Conservation (phyloP, 2,113 vertebrate species). For the Nyctibius bracteatus region DNA sequence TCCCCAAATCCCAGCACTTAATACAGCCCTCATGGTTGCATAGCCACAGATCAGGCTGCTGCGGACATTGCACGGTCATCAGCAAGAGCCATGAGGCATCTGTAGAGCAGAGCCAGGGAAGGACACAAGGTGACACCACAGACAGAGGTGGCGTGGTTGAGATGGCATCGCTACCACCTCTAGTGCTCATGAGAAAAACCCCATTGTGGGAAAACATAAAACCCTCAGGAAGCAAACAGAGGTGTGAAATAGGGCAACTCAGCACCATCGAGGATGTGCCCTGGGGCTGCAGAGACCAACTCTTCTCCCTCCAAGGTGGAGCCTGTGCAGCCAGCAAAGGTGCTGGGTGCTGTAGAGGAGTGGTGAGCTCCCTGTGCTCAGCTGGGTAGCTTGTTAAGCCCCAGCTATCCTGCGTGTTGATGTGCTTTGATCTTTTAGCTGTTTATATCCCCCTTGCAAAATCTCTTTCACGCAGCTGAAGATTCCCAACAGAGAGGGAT, state of each 20-base stretch:
- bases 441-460: neutral
- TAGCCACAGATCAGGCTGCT: neutral
- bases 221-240: neutral
- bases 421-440: neutral
- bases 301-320: neutral
- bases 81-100: neutral
- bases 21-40: accelerated
- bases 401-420: neutral
- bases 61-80: neutral
- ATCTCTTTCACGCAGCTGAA: neutral
- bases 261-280: neutral
- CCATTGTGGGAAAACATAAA: neutral
- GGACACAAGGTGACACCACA: neutral
- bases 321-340: neutral
- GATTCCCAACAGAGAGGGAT: neutral
- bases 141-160: neutral
- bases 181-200: neutral
- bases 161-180: neutral
- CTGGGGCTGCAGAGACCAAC: neutral
- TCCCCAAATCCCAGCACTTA: neutral
- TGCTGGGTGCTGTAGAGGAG: accelerated
- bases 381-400: neutral
- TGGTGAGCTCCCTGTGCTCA: neutral
- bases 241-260: neutral
- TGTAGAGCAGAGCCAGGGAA: neutral